Conservation (phyloP, 2,888 invertebrate species). For the Drosophila pullipes region DNA sequence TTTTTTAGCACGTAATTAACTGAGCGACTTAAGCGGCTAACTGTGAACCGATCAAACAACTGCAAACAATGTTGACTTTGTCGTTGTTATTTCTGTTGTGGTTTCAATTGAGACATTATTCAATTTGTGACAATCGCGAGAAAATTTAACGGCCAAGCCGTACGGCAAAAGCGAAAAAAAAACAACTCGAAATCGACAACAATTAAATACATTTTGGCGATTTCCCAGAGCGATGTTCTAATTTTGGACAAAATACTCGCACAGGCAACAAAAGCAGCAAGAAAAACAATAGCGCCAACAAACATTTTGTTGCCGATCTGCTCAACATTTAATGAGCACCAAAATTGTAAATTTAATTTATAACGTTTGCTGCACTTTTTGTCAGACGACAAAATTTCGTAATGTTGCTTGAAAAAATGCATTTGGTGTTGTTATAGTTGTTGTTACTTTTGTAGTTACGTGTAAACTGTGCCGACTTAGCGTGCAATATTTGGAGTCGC, state of each 20-base stretch:
- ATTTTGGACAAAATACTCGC: slow-evolving; percentile 55
- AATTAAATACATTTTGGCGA: slow-evolving; percentile 73
- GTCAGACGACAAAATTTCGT: slow-evolving; percentile 73
- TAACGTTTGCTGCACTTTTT: slow-evolving; percentile 75
- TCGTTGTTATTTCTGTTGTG: slow-evolving; percentile 19
- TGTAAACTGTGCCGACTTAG: slow-evolving; percentile 73
- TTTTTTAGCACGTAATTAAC: slow-evolving; percentile 55
- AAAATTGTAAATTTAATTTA: slow-evolving; percentile 80
- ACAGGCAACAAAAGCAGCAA: slow-evolving; percentile 18
- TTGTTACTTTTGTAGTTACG: slow-evolving; percentile 30
- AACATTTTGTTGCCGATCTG: slow-evolving; percentile 63
- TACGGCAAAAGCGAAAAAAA: slow-evolving; percentile 15
- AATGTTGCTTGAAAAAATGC: slow-evolving; percentile 39
- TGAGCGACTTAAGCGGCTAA: slow-evolving; percentile 35
- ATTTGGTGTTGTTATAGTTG: slow-evolving; percentile 18
- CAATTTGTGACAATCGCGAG: slow-evolving; percentile 79
- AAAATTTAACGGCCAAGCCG: slow-evolving; percentile 51
- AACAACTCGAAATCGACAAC: slow-evolving; percentile 48
- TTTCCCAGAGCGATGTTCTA: slow-evolving; percentile 79
- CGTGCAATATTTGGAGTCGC: slow-evolving; percentile 36
- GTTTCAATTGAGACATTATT: slow-evolving; percentile 75
- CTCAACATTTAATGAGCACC: slow-evolving; percentile 62
- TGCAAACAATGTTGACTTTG: slow-evolving; percentile 58
- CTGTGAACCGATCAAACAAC: slow-evolving; percentile 64
- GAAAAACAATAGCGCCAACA: slow-evolving; percentile 64